Percentiles rank a stretch among this genome's conserved stretches.
Evolutionary conservation across 2,888 invertebrate species (phyloP).

Genomic region (Drosophila paranaensis): DNA sequence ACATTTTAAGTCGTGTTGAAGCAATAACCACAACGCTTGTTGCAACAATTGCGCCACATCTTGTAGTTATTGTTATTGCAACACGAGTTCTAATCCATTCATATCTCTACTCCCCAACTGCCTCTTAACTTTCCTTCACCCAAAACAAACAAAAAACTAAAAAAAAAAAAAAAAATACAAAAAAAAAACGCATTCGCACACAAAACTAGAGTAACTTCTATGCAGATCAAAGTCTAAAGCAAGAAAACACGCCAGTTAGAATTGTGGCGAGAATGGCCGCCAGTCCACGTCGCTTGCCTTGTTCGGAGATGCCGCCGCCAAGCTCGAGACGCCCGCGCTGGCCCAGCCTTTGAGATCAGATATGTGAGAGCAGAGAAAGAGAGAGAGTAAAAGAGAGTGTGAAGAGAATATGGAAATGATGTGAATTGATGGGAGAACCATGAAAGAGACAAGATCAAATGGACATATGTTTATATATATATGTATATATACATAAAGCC

Average conservation of each 20-base stretch:
- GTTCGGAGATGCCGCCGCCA: not conserved
- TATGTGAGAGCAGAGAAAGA: not conserved
- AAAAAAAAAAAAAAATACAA: not conserved
- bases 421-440: constrained; percentile 16
- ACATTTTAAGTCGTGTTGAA: constrained; percentile 25
- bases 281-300: not conserved
- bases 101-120: constrained; percentile 49
- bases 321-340: constrained; percentile 27
- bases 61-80: constrained; percentile 41
- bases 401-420: constrained; percentile 4
- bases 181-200: constrained; percentile 11
- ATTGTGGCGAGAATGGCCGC: constrained; percentile 25
- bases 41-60: constrained; percentile 13
- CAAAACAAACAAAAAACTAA: not conserved
- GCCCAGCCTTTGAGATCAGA: constrained; percentile 26
- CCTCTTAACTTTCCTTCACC: constrained; percentile 15
- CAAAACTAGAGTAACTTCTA: constrained; percentile 59
- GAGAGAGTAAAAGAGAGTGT: not conserved
- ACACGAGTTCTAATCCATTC: constrained; percentile 49
- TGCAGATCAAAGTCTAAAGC: constrained; percentile 51
- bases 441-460: constrained; percentile 21
- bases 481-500: constrained; percentile 1
- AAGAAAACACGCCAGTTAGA: constrained; percentile 27
- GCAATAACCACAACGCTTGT: constrained; percentile 25
- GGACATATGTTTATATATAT: not conserved